Base-by-base conservation (phyloP, 1,140 invertebrate species). In the Fopius arisanus region DNA sequence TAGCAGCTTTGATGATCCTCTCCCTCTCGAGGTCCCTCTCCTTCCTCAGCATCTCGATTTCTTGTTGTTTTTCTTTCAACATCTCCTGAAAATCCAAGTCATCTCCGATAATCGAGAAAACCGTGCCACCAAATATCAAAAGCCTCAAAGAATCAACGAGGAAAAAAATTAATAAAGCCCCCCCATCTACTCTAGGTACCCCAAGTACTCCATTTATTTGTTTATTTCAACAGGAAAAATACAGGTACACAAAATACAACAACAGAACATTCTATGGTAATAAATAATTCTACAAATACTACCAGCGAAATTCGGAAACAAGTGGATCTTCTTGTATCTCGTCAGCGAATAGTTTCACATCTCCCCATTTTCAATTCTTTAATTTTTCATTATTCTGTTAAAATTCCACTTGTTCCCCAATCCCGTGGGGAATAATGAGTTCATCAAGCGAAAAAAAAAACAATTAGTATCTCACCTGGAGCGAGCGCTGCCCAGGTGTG, bases 11-110 rank as follows among this genome's bases (percentile, higher is more conserved):
- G 6, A 91, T 93, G 82, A 90, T 88, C 85, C 82, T 90, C 91
- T 87, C 91, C 78, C 96, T 90, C 85, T 98, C 97, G 75, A 97
- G 83, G 81, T 98, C 96, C 69, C 96, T 87, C 83, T 98, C 96
- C 73, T 94, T 94, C 83, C 97, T 90, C 48, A 98, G 89, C 80
- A 95, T 92, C 81, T 97, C 96, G 78, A 98, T 94, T 80, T 98
- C 96, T 74, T 95, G 92, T 82, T 97, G 95, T 84, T 97, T 98
- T 85, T 98, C 96, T 83, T 95, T 94, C 71, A 98, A 87, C 28
- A 95, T 88, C 84, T 97, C 96, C 96, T 98, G 83, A 80, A 87
- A 88, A 68, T 62, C 40, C 19, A 12, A 28, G 26, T 62, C 7
- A 37, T 67, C 5, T 7, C 43, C 23, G 43, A n/a, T 6, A 48